Base-by-base conservation (phyloP, 2,113 vertebrate species). In the Microcebus tavaratra region DNA sequence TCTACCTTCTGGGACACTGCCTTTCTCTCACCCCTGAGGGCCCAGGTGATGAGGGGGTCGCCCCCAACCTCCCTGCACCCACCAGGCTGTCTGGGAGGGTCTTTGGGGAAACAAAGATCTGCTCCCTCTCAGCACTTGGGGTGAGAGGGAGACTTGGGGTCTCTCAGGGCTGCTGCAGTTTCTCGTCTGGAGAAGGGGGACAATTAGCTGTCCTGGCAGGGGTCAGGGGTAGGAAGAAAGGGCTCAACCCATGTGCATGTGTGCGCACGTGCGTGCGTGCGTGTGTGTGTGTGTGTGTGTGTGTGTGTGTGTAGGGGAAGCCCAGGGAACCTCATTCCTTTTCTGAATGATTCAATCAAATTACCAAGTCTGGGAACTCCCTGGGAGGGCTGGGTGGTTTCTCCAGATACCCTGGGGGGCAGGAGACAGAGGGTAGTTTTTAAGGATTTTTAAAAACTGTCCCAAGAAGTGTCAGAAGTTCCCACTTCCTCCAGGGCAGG, bases 361-460 rank as follows among this genome's bases (percentile, higher is more conserved):
- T 75, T 23, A 84, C 87, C 39, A 21, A 83, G 50, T 42, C 57
- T 72, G 91, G 97, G 96, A 91, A 97, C 76, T 94, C 70, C 96
- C 96, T 15, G 6, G 83, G 72, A 78, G 70, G 68, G 78, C 0
- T 18, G 3, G 42, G 27, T 15, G 3, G 20, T 59, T 87, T 83
- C 63, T 90, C 50, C 2, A 23, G 5, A 53, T 42, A 50, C 93
- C 87, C 84, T 61, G n/a, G 53, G 76, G 72, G 15, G 25, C 7
- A 4, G 63, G 27, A 65, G 61, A 59, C 36, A 55, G 20, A 63
- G 9, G 94, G 96, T 95, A 36, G 70, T 96, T 96, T 96, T 97
- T 21, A 93, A 96, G 94, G 95, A 96, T 57, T 97, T 97, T 97
- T 95, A 0, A 93, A 94, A 98, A 96, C 45, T 96, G 87, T 96